phyloP scores from a whole-genome alignment of 2,797 vertebrate species.

The Lateolabrax maculatus region DNA sequence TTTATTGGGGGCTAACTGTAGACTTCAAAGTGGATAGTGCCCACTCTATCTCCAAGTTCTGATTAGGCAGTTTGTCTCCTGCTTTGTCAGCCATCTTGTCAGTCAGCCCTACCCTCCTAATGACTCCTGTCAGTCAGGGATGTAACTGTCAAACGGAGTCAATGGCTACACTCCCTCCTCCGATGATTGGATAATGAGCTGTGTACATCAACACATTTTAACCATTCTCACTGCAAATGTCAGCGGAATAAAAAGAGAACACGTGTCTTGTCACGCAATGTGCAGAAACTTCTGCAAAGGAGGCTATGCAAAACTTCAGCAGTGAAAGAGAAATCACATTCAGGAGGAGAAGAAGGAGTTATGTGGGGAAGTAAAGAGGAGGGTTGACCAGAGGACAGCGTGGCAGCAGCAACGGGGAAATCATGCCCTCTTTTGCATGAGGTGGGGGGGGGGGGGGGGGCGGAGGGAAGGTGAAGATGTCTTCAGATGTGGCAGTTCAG shows the following conservation, averaged over 20 bases:
- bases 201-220: conserved; percentile 63
- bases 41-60: conserved; percentile 56
- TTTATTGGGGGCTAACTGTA: conserved; percentile 41
- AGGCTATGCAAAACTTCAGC: not conserved
- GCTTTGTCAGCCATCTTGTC: conserved; percentile 84
- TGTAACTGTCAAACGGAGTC: conserved; percentile 77
- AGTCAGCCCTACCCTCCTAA: conserved; percentile 74
- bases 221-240: conserved; percentile 45
- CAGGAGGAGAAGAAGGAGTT: conserved; percentile 37
- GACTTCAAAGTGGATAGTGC: conserved; percentile 57
- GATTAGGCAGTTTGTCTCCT: conserved; percentile 72
- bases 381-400: conserved; percentile 67
- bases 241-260: conserved; percentile 34
- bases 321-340: conserved; percentile 2
- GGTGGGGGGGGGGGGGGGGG: conserved; percentile 24
- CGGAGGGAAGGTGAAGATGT: conserved; percentile 62
- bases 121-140: conserved; percentile 80
- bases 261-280: not conserved
- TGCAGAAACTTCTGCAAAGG: conserved; percentile 18
- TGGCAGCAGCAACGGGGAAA: conserved; percentile 30
- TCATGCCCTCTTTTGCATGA: conserved; percentile 57
- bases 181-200: conserved; percentile 71
- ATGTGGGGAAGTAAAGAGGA: conserved; percentile 23
- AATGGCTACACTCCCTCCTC: conserved; percentile 58
- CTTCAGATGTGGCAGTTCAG: conserved; percentile 78